Conservation (phyloP, 2,797 vertebrate genomes). For the Epinephelus coioides region DNA sequence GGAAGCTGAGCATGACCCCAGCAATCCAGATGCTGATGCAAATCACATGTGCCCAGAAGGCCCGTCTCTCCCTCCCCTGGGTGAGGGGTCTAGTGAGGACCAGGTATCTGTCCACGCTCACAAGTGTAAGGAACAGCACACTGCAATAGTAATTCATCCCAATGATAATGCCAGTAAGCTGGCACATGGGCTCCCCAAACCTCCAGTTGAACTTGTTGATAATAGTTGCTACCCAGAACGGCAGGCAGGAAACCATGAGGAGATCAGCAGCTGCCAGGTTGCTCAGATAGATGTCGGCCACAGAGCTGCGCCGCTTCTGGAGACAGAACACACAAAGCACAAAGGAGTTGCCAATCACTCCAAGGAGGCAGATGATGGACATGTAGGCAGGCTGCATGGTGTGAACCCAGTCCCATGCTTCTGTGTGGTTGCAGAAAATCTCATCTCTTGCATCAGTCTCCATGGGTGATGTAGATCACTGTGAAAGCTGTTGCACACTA, state of each 20-base stretch:
- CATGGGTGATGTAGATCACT: conserved; percentile 41
- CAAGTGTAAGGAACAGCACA: conserved; percentile 89
- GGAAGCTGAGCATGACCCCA: conserved; percentile 86
- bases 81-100: conserved; percentile 91
- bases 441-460: conserved; percentile 38
- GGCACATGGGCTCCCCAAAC: conserved; percentile 90
- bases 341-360: conserved; percentile 88
- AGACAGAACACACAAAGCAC: conserved; percentile 89
- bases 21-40: conserved; percentile 87
- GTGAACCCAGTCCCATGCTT: conserved; percentile 82
- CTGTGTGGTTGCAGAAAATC: conserved; percentile 75
- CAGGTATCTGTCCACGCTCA: conserved; percentile 92
- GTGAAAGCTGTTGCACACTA: conserved; percentile 15
- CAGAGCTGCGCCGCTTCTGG: conserved; percentile 86
- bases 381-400: conserved; percentile 88
- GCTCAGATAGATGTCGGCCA: conserved; percentile 92
- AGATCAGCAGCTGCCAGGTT: conserved; percentile 91
- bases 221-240: conserved; percentile 92
- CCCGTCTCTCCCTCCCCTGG: conserved; percentile 81
- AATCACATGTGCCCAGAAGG: conserved; percentile 84
- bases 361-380: conserved; percentile 88
- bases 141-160: conserved; percentile 91
- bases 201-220: conserved; percentile 87
- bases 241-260: conserved; percentile 87
- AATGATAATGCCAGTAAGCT: conserved; percentile 82